Base-by-base conservation (phyloP, 2,888 invertebrate genomes). In the Apamea sordens region DNA sequence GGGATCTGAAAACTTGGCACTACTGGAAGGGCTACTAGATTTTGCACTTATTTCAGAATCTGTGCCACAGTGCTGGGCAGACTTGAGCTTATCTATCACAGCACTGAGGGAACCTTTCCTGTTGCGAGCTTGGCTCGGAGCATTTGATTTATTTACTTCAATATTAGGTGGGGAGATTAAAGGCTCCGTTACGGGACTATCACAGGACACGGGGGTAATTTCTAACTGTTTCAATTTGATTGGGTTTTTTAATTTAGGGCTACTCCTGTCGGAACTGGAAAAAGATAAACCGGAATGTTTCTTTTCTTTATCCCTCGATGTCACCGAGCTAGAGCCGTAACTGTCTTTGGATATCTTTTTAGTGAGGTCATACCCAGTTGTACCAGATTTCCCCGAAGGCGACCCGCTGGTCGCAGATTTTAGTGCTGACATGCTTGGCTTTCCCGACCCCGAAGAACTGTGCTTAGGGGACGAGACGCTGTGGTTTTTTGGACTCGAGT, bases 341-440 rank as follows among this genome's bases (percentile, higher is more conserved):
- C 94, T 93, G 79, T 97, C 97, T 91, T 97, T 97, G 18, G 96
- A 95, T 79, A 97, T 95, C 90, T 97, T 97, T 94, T 97, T 97
- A 72, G 97, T 94, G 11, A 97, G 93, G 80, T 97, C 97, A 86
- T 97, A 97, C 36, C 97, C 97, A 50, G 97, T 97, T 8, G 96
- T 95, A 0, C 95, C 94, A 21, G 97, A 97, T 92, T 98, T 98
- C 50, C 97, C 97, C n/a, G 97, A 98, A 2, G 98, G 98, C 3
- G 98, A 98, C 13, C 97, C 96, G 91, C 98, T 97, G 1, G 98
- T 97, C 1, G 98, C 98, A 61, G 98, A 98, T 92, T 99, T 99
- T 41, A 99, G 94, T 0, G 98, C 98, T 0, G 98, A 98, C 98
- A 99, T 98, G 91, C 98, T 98, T 0, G 99, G 99, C 92, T 99